These are phyloP conservation scores for Metacarcinus magister DNA, from an alignment of 2,888 invertebrate genomes.

Conservation along the genomic window DNA sequence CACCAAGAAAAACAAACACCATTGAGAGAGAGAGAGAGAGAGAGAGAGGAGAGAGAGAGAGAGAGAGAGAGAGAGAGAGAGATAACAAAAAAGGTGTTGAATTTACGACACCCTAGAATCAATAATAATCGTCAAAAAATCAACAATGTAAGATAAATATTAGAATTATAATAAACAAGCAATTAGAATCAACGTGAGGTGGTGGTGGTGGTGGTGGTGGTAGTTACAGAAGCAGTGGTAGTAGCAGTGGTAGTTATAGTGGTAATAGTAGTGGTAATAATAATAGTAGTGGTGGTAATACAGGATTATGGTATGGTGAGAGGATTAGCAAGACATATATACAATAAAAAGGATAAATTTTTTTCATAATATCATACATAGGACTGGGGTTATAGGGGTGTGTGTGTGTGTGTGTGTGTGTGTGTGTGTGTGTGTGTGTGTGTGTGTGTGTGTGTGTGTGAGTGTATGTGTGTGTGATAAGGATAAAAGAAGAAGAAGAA, in stretches of 20 bases:
- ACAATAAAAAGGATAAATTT: background rate
- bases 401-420: background rate
- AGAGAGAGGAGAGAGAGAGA: slow-evolving; percentile 23
- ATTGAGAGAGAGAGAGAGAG: background rate
- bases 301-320: background rate
- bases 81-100: background rate
- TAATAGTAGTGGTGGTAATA: background rate
- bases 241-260: background rate
- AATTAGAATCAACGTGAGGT: background rate
- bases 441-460: background rate
- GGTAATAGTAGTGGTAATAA: background rate
- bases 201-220: background rate
- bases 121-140: background rate
- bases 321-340: background rate
- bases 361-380: background rate
- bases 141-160: background rate
- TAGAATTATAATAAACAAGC: background rate
- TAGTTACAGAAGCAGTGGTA: background rate
- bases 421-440: slow-evolving; percentile 3
- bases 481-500: background rate
- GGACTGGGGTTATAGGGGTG: background rate
- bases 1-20: background rate
- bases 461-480: background rate
- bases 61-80: slow-evolving; percentile 33
- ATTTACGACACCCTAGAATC: background rate